Evolutionary conservation across 2,797 vertebrate genomes (phyloP).

Genomic region (Nothura maculosa): DNA sequence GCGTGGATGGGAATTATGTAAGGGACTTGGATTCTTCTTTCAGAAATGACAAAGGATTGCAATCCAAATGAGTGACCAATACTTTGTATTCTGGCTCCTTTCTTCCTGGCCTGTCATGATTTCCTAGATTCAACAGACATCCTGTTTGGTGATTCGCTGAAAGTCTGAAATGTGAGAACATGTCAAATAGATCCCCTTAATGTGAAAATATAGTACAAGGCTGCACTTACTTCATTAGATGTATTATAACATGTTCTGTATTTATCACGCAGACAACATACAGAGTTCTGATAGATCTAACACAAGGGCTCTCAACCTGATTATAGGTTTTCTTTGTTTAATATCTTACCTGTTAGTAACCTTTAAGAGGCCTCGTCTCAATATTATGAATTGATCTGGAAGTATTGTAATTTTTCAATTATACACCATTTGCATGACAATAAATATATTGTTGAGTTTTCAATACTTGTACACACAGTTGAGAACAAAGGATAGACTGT

Average conservation of each 20-base stretch:
- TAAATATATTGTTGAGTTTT: constrained; percentile 10
- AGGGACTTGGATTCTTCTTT: background rate
- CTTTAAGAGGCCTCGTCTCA: constrained; percentile 1
- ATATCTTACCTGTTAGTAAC: background rate
- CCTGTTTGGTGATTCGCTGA: background rate
- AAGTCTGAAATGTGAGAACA: background rate
- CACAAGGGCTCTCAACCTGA: background rate
- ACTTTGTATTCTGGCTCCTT: background rate
- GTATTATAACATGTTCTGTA: background rate
- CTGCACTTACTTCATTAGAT: background rate
- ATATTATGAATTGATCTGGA: background rate
- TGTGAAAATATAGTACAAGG: background rate
- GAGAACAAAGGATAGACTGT: background rate
- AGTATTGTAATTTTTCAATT: constrained; percentile 28
- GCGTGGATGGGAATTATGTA: background rate
- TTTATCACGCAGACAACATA: constrained; percentile 12
- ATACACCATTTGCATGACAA: background rate
- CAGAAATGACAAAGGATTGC: background rate
- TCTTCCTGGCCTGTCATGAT: background rate
- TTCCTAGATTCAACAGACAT: background rate
- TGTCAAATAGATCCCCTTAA: background rate
- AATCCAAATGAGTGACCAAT: background rate
- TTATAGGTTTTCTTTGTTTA: constrained; percentile 16
- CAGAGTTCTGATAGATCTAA: background rate
- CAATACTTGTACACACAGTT: background rate